Evolutionary conservation across 2,888 invertebrate species (phyloP).

Genomic region (Plebejus argus): DNA sequence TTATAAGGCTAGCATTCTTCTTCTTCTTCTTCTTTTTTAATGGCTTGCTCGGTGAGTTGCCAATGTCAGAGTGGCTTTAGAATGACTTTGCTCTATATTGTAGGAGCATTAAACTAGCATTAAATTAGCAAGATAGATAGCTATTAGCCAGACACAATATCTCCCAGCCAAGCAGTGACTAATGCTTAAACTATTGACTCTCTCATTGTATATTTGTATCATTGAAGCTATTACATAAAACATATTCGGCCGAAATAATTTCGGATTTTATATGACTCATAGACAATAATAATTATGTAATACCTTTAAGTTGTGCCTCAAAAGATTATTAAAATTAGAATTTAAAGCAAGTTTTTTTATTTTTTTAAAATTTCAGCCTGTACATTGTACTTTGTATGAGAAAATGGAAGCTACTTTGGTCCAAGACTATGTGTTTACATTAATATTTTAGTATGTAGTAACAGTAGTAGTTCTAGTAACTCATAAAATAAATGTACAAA

Average conservation of each 20-base stretch:
- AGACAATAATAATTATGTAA: not conserved
- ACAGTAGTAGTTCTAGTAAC: not conserved
- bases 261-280: not conserved
- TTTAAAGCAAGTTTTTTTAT: not conserved
- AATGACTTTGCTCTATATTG: too few relatives aligned
- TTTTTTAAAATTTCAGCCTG: not conserved
- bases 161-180: not conserved
- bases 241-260: not conserved
- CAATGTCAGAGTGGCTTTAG: too few relatives aligned
- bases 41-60: too few relatives aligned
- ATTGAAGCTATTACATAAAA: not conserved
- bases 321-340: not conserved
- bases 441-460: not conserved
- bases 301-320: not conserved
- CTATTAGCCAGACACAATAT: not conserved
- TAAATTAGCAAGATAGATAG: too few relatives aligned
- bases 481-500: not conserved
- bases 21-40: too few relatives aligned
- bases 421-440: too few relatives aligned
- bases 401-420: too few relatives aligned
- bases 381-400: not conserved
- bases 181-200: not conserved
- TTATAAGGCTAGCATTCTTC: too few relatives aligned
- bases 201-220: not conserved
- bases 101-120: too few relatives aligned